phyloP scores from a whole-genome alignment of 2,113 vertebrate species.

The Chunga burmeisteri region DNA sequence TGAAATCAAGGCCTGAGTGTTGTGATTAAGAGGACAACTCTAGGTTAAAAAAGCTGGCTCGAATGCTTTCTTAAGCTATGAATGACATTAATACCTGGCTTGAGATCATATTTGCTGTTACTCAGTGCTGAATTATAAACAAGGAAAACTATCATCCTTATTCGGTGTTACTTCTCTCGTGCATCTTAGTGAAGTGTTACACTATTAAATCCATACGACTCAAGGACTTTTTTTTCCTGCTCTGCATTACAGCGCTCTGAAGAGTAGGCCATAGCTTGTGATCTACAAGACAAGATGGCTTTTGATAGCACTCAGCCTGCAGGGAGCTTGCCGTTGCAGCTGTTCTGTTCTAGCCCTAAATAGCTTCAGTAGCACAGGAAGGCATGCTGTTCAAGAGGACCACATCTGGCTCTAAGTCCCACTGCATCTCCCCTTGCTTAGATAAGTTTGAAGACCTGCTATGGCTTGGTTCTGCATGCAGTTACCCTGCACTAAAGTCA shows the following conservation, averaged over 20 bases:
- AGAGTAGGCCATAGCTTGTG: neutral
- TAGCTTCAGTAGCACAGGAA: neutral
- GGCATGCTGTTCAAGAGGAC: neutral
- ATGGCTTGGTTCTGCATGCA: neutral
- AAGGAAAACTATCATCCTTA: neutral
- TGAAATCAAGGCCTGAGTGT: slow-evolving; percentile 65
- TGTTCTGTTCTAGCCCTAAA: neutral
- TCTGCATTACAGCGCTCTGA: fast-evolving
- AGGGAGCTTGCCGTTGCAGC: neutral
- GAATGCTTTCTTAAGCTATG: neutral
- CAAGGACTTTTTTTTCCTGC: neutral
- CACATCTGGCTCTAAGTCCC: neutral
- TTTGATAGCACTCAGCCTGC: neutral
- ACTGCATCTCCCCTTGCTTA: neutral
- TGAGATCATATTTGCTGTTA: neutral
- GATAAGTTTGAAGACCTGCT: neutral
- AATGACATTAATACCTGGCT: neutral
- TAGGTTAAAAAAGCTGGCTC: neutral
- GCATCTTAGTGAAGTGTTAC: neutral
- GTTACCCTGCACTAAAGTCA: neutral
- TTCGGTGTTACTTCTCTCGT: neutral
- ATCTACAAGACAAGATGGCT: neutral
- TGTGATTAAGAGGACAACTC: slow-evolving; percentile 26
- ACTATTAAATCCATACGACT: neutral
- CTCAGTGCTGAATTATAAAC: neutral